Conservation (phyloP, 2,797 vertebrate species). For the Vireo griseus region DNA sequence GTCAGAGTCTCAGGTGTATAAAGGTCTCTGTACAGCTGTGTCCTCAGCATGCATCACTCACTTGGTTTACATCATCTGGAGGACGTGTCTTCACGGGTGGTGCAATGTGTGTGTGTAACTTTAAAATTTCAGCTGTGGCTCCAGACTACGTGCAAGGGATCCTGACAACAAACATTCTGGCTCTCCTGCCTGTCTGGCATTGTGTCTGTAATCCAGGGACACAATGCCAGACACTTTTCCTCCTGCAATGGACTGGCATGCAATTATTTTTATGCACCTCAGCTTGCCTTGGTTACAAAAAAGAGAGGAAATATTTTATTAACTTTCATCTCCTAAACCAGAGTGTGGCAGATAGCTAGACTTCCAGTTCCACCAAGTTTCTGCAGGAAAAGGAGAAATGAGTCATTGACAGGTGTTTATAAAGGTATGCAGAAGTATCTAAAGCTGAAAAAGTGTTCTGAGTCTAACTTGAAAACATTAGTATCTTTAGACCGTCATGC, state of each 20-base stretch:
- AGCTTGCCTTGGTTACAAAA: not conserved
- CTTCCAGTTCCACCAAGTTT: not conserved
- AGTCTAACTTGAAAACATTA: not conserved
- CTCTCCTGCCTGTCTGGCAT: not conserved
- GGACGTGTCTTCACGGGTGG: not conserved
- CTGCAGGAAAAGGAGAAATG: not conserved
- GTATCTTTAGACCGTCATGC: not conserved
- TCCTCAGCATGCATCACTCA: not conserved
- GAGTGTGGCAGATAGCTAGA: not conserved
- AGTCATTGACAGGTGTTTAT: not conserved
- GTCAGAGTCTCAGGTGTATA: not conserved
- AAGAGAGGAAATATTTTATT: constrained; percentile 16
- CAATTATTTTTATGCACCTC: not conserved
- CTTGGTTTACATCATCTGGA: not conserved
- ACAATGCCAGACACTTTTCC: constrained; percentile 1
- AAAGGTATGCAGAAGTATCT: not conserved
- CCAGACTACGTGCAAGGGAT: not conserved
- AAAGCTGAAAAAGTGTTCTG: not conserved
- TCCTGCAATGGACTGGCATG: not conserved
- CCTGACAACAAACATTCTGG: not conserved
- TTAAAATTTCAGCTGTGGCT: not conserved
- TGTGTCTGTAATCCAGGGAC: not conserved
- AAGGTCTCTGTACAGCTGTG: not conserved
- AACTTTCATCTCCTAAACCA: not conserved
- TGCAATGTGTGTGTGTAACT: not conserved